These are phyloP conservation scores for Melipona beecheii DNA, from an alignment of 2,888 invertebrate species.

Conservation along the genomic window DNA sequence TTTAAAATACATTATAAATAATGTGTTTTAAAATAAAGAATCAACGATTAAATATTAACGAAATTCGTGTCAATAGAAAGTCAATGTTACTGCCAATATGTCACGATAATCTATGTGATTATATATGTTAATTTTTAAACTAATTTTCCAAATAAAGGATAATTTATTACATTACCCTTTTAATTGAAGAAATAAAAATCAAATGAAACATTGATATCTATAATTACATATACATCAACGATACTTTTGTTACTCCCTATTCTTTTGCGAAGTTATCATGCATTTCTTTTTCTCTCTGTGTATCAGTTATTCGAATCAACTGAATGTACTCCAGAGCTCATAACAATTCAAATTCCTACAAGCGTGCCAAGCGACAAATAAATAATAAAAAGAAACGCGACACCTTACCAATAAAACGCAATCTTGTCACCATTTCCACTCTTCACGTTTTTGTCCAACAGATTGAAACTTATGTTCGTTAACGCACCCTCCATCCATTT, in stretches of 20 bases:
- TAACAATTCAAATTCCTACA: slow-evolving; percentile 5
- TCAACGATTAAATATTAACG: neutral
- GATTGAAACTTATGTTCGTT: slow-evolving; percentile 98
- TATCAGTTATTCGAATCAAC: neutral
- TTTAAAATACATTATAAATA: neutral
- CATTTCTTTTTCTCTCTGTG: neutral
- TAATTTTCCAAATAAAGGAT: neutral
- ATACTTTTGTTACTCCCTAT: neutral
- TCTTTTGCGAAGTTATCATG: neutral
- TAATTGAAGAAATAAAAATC: neutral
- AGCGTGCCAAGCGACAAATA: neutral
- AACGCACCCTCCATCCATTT: slow-evolving; percentile 98
- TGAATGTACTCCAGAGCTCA: neutral
- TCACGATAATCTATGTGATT: neutral
- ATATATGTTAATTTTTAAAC: neutral
- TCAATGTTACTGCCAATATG: neutral
- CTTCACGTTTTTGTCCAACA: slow-evolving; percentile 95
- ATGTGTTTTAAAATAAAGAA: no score
- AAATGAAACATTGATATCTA: neutral
- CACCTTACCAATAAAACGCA: slow-evolving; percentile 94
- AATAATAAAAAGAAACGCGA: neutral
- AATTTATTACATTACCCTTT: neutral
- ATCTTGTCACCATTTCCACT: slow-evolving; percentile 95
- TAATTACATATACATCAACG: neutral
- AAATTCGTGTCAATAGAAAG: neutral